Evolutionary conservation across 2,797 vertebrate species (phyloP), one percentile per base, ranked within the genome.

Genomic region (Toxotes lorentzi): DNA sequence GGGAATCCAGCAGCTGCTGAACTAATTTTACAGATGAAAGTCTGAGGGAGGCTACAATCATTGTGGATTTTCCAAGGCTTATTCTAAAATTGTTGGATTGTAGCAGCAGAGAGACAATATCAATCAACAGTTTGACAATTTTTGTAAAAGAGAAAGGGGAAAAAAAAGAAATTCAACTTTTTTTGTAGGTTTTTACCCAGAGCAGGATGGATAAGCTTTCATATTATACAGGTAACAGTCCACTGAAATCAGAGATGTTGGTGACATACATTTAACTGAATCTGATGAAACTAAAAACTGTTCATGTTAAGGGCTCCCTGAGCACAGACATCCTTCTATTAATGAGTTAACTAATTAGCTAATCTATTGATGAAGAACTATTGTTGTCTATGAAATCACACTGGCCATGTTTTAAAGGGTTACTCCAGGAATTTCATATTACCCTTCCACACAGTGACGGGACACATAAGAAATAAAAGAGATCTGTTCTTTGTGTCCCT

Each of bases 21-120:
- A 13, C 24, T 47, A 0, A 69, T 41, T 69, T 66, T n/a, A n/a
- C 47, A 73, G 30, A 73, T 32, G 21, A 12, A 38, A 47, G 1
- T 62, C 38, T 24, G 34, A 50, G 19, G 16, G 0, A 41, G 35
- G 65, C 34, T 53, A 14, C 14, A 32, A 34, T 65, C 30, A 69
- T 32, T 61, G 45, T 65, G 27, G 48, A 62, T 50, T 66, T 76
- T 65, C 74, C 19, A 59, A 13, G n/a, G 32, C 54, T 62, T 30
- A n/a, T 58, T 64, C 9, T 54, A 23, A 45, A 58, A 13, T 54
- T n/a, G 10, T 62, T 48, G n/a, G 21, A 9, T 53, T 32, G 23
- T 23, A 30, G 65, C 45, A 69, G 14, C 40, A 5, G 13, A 24
- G 38, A 40, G 32, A 54, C 2, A 63, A 16, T n/a, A 10, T 57